Conservation (phyloP, 2,113 vertebrate genomes). For the Atherinomorus stipes region DNA sequence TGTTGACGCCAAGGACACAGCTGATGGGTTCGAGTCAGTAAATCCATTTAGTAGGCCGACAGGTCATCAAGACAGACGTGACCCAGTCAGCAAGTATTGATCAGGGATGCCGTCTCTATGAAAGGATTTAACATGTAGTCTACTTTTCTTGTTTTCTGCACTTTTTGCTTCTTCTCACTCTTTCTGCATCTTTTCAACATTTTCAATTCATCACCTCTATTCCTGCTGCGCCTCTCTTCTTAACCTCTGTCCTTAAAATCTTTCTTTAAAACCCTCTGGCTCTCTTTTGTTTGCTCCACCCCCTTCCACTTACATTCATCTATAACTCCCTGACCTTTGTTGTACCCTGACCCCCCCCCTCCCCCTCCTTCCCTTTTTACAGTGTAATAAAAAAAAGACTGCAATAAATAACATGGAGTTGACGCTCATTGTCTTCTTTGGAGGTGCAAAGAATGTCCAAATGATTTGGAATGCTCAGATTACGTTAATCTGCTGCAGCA, state of each 20-base stretch:
- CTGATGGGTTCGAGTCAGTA: slow-evolving; percentile 62
- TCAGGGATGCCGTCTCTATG: slow-evolving; percentile 15
- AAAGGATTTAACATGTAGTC: not conserved
- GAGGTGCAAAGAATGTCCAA: slow-evolving; percentile 57
- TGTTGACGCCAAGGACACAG: slow-evolving; percentile 60
- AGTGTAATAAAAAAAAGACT: slow-evolving; percentile 57
- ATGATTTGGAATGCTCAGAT: slow-evolving; percentile 52
- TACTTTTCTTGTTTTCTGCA: not conserved
- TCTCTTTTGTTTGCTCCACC: not conserved
- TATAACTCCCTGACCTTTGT: slow-evolving; percentile 55
- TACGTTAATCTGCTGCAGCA: slow-evolving; percentile 57
- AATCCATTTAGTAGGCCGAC: slow-evolving; percentile 61
- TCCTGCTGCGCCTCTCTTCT: slow-evolving; percentile 1
- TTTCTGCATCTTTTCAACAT: not conserved
- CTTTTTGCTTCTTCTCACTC: not conserved
- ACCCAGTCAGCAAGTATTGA: slow-evolving; percentile 60
- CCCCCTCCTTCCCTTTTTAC: too few relatives aligned
- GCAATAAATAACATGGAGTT: slow-evolving; percentile 62
- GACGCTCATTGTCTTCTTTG: slow-evolving; percentile 59
- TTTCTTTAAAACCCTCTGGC: slow-evolving; percentile 38
- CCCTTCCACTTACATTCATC: slow-evolving; percentile 38
- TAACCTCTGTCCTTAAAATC: slow-evolving; percentile 44
- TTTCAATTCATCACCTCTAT: not conserved
- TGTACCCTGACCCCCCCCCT: slow-evolving; percentile 43
- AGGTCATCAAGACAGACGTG: slow-evolving; percentile 51